Percentiles rank a stretch among this genome's conserved stretches.
These are phyloP conservation scores for zebrafish (Danio rerio) DNA, from an alignment of 2,113 vertebrate species.

Conservation along the genomic window GRCz12tu NC_133189.1:42273001-42273500, in stretches of 20 bases:
- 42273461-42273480: not conserved
- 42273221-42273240: slow-evolving; percentile 14
- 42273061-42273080: slow-evolving; percentile 40
- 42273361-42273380: slow-evolving; percentile 42
- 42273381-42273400: slow-evolving; percentile 45
- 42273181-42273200: slow-evolving; percentile 16
- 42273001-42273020: slow-evolving; percentile 1
- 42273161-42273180: slow-evolving; percentile 27
- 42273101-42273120: slow-evolving; percentile 31
- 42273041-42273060: slow-evolving; percentile 35
- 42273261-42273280: slow-evolving; percentile 5
- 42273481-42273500: not conserved
- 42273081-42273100: slow-evolving; percentile 38
- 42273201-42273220: slow-evolving; percentile 22
- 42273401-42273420: slow-evolving; percentile 60
- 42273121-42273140: slow-evolving; percentile 28
- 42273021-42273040: slow-evolving; percentile 19
- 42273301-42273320: not conserved
- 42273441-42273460: not conserved
- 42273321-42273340: slow-evolving; percentile 26
- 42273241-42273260: slow-evolving; percentile 22
- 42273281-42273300: slow-evolving; percentile 9
- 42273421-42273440: slow-evolving; percentile 42
- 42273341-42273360: slow-evolving; percentile 29
- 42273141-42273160: slow-evolving; percentile 27